These are phyloP conservation scores for Lepus oiostolus DNA, from an alignment of 2,797 vertebrate species.

Conservation along the genomic window DNA sequence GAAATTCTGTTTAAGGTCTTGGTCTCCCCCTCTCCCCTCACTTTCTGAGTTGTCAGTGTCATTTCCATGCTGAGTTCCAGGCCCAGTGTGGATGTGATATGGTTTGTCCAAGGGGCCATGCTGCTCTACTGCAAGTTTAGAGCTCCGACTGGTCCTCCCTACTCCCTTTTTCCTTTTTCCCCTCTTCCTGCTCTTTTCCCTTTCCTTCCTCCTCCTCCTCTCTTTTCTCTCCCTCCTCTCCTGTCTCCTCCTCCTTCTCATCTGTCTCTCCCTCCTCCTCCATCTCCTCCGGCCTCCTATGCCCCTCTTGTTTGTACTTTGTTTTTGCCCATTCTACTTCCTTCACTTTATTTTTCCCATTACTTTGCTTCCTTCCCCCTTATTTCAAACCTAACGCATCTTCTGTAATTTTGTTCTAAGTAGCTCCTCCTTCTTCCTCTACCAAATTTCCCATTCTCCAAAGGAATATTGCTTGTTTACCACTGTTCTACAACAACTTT, in stretches of 20 bases:
- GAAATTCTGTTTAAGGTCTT: neutral
- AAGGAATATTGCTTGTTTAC: slow-evolving; percentile 24
- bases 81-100: neutral
- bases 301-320: neutral
- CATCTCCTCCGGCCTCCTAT: neutral
- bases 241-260: neutral
- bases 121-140: neutral
- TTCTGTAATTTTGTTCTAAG: neutral
- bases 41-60: neutral
- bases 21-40: neutral
- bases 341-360: neutral
- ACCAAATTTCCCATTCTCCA: neutral
- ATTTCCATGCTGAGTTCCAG: neutral
- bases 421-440: neutral
- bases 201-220: neutral
- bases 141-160: neutral
- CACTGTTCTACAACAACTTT: slow-evolving; percentile 34
- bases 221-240: too few relatives aligned
- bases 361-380: neutral
- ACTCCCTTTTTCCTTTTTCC: too few relatives aligned
- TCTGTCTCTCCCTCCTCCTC: neutral
- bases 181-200: too few relatives aligned
- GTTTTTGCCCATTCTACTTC: neutral
- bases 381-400: neutral
- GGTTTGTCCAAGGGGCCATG: neutral